phyloP scores from a whole-genome alignment of 2,888 invertebrate species.

The Dasypolia templi region DNA sequence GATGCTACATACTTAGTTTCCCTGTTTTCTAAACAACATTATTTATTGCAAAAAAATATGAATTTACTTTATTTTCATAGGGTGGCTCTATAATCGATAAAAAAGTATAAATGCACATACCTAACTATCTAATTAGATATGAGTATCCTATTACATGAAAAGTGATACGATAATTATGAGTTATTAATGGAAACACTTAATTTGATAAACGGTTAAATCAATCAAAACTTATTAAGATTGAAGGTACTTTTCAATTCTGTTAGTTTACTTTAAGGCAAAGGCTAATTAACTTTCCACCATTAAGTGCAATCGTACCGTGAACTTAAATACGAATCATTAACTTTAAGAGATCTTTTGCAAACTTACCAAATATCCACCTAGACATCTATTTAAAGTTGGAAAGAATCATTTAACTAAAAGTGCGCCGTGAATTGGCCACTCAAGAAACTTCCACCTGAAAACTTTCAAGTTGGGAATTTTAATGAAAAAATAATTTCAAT shows the following conservation, averaged over 20 bases:
- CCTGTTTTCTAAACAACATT: too few relatives aligned
- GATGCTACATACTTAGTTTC: constrained; percentile 8
- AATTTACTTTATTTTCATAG: too few relatives aligned
- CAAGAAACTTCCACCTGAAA: constrained; percentile 85
- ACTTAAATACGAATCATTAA: constrained; percentile 58
- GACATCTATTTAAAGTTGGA: constrained; percentile 72
- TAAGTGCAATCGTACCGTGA: constrained; percentile 32
- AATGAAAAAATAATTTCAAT: constrained; percentile 91
- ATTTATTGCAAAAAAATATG: background rate
- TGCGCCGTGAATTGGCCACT: constrained; percentile 81
- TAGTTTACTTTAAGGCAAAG: background rate
- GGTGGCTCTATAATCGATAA: background rate
- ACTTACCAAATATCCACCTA: constrained; percentile 67
- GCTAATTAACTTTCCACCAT: constrained; percentile 35
- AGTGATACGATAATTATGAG: background rate
- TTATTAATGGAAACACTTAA: background rate
- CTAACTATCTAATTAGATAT: background rate
- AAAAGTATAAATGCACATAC: background rate
- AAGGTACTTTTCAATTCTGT: background rate
- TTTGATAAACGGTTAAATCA: background rate
- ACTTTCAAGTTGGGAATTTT: constrained; percentile 81
- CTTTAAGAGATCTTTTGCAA: constrained; percentile 51
- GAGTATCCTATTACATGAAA: too few relatives aligned
- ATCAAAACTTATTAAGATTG: background rate
- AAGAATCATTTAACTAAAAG: constrained; percentile 79